Percentiles rank a stretch among this genome's conserved stretches.
phyloP scores from a whole-genome alignment of 2,113 vertebrate species.

The human region DNA sequence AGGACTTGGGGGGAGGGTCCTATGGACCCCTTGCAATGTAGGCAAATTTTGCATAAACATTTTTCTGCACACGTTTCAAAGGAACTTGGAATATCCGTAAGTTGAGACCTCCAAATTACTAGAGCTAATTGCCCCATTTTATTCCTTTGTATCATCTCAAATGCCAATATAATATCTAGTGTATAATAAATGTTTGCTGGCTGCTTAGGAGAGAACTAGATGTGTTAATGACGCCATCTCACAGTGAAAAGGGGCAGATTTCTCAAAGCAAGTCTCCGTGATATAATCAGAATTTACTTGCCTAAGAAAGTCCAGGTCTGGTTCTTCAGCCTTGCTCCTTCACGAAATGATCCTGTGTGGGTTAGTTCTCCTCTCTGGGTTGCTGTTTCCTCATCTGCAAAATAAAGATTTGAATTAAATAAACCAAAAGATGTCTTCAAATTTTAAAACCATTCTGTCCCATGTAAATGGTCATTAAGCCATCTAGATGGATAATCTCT shows the following conservation, averaged over 20 bases:
- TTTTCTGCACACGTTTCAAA: not conserved
- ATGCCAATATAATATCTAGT: not conserved
- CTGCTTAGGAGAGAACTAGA: not conserved
- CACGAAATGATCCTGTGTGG: not conserved
- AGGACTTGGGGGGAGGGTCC: not conserved
- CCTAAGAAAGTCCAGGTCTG: not conserved
- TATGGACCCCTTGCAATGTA: not conserved
- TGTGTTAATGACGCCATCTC: not conserved
- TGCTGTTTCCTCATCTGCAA: slow-evolving; percentile 61
- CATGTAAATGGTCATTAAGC: not conserved
- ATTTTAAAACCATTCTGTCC: not conserved
- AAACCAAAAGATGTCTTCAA: not conserved
- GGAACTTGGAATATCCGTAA: not conserved
- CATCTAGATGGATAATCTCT: not conserved
- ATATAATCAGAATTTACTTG: slow-evolving; percentile 23
- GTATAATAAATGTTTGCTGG: not conserved
- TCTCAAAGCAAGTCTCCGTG: not conserved
- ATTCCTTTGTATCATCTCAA: not conserved
- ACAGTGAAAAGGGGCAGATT: not conserved
- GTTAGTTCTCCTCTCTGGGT: not conserved
- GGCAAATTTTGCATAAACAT: not conserved
- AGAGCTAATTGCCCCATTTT: not conserved
- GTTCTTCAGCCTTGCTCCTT: not conserved
- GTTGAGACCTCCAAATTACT: not conserved
- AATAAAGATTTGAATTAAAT: slow-evolving; percentile 36